These are phyloP conservation scores for Acanthisitta chloris DNA, from an alignment of 2,113 vertebrate genomes.

Conservation along the genomic window DNA sequence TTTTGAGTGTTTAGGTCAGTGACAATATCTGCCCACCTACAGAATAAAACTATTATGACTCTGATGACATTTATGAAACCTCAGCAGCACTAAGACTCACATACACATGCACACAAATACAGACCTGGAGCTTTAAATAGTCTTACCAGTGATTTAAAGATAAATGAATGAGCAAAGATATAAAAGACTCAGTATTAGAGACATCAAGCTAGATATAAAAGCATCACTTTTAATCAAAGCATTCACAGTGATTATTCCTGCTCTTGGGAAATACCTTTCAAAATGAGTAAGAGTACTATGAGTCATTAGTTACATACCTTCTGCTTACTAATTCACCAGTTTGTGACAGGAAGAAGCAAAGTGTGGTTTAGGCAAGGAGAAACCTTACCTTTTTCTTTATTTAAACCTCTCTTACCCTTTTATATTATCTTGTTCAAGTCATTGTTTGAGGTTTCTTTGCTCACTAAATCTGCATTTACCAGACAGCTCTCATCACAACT, in stretches of 20 bases:
- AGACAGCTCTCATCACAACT: background rate
- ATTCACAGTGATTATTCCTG: background rate
- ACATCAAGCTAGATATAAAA: background rate
- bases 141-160: background rate
- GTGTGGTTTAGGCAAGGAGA: background rate
- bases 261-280: background rate
- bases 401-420: background rate
- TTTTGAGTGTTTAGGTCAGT: slow-evolving; percentile 97
- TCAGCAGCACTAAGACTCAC: background rate
- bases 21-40: slow-evolving; percentile 93
- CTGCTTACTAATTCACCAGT: background rate
- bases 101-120: fast-evolving
- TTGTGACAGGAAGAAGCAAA: background rate
- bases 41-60: background rate
- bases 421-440: background rate
- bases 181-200: background rate
- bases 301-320: background rate
- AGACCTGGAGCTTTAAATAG: background rate
- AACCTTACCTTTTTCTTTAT: background rate
- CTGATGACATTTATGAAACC: background rate
- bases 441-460: fast-evolving
- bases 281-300: background rate
- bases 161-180: background rate
- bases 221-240: background rate
- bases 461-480: background rate